Conservation (phyloP, 2,113 vertebrate species). For the Xiphorhynchus elegans region DNA sequence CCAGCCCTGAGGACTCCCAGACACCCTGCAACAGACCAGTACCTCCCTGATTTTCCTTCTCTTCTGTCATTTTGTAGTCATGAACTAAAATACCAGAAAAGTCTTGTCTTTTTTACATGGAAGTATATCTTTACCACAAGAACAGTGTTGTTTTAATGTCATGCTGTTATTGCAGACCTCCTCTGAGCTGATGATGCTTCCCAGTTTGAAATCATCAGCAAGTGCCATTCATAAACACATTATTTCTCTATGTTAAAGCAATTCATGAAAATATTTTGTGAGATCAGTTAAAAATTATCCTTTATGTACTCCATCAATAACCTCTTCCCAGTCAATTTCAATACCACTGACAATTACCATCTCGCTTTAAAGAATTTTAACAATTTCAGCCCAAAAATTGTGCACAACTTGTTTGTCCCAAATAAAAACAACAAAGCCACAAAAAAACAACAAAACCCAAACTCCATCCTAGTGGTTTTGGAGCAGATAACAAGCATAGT, state of each 20-base stretch:
- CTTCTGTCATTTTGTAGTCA: background rate
- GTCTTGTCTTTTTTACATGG: background rate
- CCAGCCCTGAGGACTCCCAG: background rate
- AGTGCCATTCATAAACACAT: background rate
- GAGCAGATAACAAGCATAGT: background rate
- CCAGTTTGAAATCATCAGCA: background rate
- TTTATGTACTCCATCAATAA: background rate
- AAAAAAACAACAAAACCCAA: background rate
- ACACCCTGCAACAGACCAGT: background rate
- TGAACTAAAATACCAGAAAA: background rate
- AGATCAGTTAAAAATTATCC: background rate
- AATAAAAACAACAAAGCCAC: no score
- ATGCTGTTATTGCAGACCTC: background rate
- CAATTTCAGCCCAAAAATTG: background rate
- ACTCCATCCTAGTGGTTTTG: background rate
- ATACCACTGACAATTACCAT: background rate
- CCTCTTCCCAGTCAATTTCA: background rate
- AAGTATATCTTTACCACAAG: background rate
- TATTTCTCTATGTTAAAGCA: background rate
- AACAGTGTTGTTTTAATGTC: background rate
- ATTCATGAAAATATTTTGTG: background rate
- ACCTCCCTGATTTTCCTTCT: background rate
- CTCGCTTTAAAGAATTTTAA: background rate
- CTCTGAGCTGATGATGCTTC: background rate
- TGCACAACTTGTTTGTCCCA: no score